phyloP scores from a whole-genome alignment of 2,797 vertebrate genomes.

The Benthosema pterotum region DNA sequence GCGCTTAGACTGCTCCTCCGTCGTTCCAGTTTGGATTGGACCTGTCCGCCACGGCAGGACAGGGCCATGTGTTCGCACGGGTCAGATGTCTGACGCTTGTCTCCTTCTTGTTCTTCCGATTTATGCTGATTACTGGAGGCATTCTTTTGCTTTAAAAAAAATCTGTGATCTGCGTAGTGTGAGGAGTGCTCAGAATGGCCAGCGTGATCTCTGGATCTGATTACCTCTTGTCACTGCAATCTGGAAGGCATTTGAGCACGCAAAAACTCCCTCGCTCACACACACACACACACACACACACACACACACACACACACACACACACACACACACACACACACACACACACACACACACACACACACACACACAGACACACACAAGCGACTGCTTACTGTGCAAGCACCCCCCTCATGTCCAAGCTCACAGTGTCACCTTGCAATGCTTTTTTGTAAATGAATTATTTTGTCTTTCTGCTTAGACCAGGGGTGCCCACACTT shows the following conservation, averaged over 20 bases:
- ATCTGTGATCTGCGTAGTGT: slow-evolving; percentile 40
- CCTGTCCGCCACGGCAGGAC: neutral
- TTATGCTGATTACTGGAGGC: slow-evolving; percentile 31
- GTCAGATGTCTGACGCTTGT: neutral
- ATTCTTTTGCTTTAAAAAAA: slow-evolving; percentile 34
- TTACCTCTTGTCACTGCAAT: slow-evolving; percentile 63
- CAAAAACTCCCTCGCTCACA: slow-evolving; percentile 36
- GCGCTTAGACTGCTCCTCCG: neutral
- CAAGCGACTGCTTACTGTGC: neutral
- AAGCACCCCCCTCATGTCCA: too few relatives aligned
- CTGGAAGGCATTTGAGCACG: slow-evolving; percentile 71
- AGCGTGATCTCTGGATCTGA: slow-evolving; percentile 63
- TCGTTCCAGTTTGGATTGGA: slow-evolving; percentile 11
- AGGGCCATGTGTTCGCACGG: slow-evolving; percentile 12
- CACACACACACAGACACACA: too few relatives aligned
- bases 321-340: neutral
- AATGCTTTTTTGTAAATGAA: too few relatives aligned
- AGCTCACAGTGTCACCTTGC: too few relatives aligned
- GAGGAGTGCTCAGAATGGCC: slow-evolving; percentile 27
- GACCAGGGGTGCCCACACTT: too few relatives aligned
- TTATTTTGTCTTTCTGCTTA: neutral
- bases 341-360: slow-evolving; percentile 7
- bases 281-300: slow-evolving; percentile 3
- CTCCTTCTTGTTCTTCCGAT: slow-evolving; percentile 2
- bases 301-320: slow-evolving; percentile 12